These are phyloP conservation scores for Phrynocephalus vlangalii DNA, from an alignment of 2,797 vertebrate genomes.

Conservation along the genomic window DNA sequence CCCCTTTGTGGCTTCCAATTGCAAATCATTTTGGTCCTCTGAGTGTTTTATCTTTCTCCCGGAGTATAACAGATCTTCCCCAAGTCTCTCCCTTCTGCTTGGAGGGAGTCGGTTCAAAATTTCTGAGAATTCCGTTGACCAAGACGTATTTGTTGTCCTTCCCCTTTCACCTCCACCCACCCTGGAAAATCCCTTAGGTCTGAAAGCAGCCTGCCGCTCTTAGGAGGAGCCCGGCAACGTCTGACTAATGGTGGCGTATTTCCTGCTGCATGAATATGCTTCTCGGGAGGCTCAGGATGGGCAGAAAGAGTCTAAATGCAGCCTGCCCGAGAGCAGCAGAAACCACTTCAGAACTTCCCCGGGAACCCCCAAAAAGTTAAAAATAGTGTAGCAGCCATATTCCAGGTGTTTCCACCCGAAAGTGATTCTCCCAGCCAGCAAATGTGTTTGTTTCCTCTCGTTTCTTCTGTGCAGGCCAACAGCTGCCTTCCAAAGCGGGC, in stretches of 20 bases:
- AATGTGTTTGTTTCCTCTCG: not conserved
- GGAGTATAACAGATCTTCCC: too few relatives aligned
- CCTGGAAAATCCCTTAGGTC: rapidly evolving
- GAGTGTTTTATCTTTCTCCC: not conserved
- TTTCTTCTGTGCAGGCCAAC: constrained; percentile 21
- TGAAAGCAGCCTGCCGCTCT: not conserved
- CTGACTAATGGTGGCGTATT: rapidly evolving
- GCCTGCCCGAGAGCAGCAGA: rapidly evolving
- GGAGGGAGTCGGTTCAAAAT: not conserved
- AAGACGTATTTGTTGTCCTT: not conserved
- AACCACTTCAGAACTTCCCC: too few relatives aligned
- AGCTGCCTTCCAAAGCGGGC: constrained; percentile 52
- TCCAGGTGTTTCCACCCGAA: not conserved
- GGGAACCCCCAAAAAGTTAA: not conserved
- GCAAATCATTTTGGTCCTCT: not conserved
- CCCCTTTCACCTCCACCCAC: too few relatives aligned
- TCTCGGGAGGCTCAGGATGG: too few relatives aligned
- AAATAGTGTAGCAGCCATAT: not conserved
- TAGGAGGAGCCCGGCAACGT: not conserved
- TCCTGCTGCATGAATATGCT: not conserved
- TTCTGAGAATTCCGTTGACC: not conserved
- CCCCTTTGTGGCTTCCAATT: not conserved
- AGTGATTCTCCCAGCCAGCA: not conserved
- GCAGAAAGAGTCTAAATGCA: rapidly evolving
- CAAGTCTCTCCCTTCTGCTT: too few relatives aligned